These are phyloP conservation scores for Achatina immaculata DNA, from an alignment of 1,140 invertebrate genomes.

Conservation along the genomic window DNA sequence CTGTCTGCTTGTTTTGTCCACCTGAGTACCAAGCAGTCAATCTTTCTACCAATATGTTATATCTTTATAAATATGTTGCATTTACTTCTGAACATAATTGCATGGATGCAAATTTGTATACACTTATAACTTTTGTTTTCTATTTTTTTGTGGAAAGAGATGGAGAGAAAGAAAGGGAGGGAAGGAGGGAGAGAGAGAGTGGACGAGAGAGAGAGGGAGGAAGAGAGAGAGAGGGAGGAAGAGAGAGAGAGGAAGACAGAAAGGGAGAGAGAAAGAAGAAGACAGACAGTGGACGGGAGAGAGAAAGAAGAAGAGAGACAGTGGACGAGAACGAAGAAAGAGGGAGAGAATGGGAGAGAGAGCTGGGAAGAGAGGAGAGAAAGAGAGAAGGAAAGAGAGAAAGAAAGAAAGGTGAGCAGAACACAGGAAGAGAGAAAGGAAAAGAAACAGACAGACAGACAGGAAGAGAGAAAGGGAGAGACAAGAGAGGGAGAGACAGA, in stretches of 20 bases:
- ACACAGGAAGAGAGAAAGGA: too few species aligned
- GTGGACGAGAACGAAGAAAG: not conserved
- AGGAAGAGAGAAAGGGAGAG: too few species aligned
- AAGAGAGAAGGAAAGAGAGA: not conserved
- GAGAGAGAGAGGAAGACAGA: not conserved
- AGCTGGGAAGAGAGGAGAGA: not conserved
- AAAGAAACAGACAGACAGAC: too few species aligned
- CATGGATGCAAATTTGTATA: too few species aligned
- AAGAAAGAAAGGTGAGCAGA: not conserved
- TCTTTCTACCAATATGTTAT: too few species aligned
- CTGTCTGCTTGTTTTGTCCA: too few species aligned
- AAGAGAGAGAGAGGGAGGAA: not conserved
- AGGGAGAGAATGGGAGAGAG: not conserved
- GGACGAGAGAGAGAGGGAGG: not conserved
- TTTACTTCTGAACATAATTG: too few species aligned
- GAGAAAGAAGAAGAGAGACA: conserved; percentile 69
- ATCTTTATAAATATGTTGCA: too few species aligned
- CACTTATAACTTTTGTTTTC: too few species aligned
- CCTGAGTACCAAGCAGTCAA: too few species aligned
- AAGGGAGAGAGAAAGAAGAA: conserved; percentile 41
- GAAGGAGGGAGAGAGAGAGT: not conserved
- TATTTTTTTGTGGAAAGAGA: too few species aligned
- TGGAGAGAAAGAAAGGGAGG: conserved; percentile 49
- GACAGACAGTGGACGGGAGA: conserved; percentile 29
- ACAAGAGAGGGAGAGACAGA: too few species aligned